Evolutionary conservation across 2,113 vertebrate genomes (phyloP), one percentile per base, ranked within the genome.

Genomic region (Otocyon megalotis): DNA sequence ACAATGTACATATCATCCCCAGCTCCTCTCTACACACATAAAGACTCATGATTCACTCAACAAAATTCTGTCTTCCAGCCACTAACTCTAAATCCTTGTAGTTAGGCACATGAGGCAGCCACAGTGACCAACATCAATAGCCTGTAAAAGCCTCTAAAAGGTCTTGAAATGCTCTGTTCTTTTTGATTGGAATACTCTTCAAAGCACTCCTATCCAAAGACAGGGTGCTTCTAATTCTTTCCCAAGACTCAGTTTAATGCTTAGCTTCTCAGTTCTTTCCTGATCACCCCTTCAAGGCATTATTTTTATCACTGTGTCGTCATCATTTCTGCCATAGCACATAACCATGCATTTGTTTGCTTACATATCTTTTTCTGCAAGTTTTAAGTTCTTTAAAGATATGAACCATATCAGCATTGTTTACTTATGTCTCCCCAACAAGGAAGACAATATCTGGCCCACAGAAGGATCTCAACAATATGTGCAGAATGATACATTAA

Each of bases 221-320:
- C 1, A 32, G 43, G 35, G 13, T 69, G 17, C 17, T 37, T 72
- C 50, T 17, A 5, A 22, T 28, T 72, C 43, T 58, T 81, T 80
- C 19, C n/a, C 8, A 79, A 80, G 24, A 83, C 24, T 92, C 77
- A 56, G 35, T 14, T 17, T 65, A n/a, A 74, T 19, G 26, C 20
- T 72, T 4, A 50, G 24, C 16, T 91, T 65, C 13, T 60, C 12
- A 62, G 3, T 32, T 19, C n/a, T 80, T 80, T 82, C 4, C n/a
- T 2, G 0, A 80, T 56, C 28, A 54, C 37, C 3, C 8, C 28
- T 50, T 79, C 0, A 1, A 35, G 53, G 6, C 6, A 8, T 17
- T 43, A 24, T 32, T 50, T 60, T 72, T 74, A 50, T 50, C 53
- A 50, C 69, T 6, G 4, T 56, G 8, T 32, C 37, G 17, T 84